Conservation (phyloP, 2,113 vertebrate species). For the Carettochelys insculpta region DNA sequence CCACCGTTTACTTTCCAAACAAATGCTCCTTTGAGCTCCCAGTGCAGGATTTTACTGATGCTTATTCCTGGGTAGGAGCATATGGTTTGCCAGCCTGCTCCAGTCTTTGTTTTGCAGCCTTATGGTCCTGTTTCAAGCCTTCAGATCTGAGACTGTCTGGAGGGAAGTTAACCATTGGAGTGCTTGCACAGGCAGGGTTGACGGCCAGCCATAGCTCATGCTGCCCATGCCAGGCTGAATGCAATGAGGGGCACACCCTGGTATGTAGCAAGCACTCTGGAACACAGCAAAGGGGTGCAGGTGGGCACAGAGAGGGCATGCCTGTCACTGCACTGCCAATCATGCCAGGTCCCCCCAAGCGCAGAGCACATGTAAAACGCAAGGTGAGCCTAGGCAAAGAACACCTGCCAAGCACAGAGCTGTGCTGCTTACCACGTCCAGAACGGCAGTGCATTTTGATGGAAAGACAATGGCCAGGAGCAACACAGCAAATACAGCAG, state of each 20-base stretch:
- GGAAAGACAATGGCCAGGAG: not conserved
- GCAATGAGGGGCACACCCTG: not conserved
- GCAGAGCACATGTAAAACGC: not conserved
- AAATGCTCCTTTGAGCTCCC: conserved; percentile 62
- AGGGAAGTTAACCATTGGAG: conserved; percentile 46
- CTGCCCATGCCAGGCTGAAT: not conserved
- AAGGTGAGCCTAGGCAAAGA: not conserved
- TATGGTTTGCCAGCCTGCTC: conserved; percentile 53
- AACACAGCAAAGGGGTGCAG: not conserved
- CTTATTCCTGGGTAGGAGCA: conserved; percentile 43
- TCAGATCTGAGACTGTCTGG: not conserved
- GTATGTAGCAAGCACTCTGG: accelerated
- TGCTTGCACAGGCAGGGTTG: accelerated
- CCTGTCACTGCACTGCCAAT: not conserved
- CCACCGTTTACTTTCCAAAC: conserved; percentile 45
- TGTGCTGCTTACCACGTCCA: not conserved
- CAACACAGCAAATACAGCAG: not conserved
- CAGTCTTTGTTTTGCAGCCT: not conserved
- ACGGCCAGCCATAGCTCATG: not conserved
- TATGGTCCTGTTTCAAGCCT: conserved; percentile 18
- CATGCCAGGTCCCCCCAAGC: not conserved
- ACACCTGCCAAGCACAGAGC: not conserved
- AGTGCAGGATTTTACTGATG: conserved; percentile 65
- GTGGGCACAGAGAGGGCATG: not conserved
- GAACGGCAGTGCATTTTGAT: not conserved